Percentiles rank a stretch among this genome's conserved stretches.
Conservation (phyloP, 2,888 invertebrate species). For the Stenodera caucasica region DNA sequence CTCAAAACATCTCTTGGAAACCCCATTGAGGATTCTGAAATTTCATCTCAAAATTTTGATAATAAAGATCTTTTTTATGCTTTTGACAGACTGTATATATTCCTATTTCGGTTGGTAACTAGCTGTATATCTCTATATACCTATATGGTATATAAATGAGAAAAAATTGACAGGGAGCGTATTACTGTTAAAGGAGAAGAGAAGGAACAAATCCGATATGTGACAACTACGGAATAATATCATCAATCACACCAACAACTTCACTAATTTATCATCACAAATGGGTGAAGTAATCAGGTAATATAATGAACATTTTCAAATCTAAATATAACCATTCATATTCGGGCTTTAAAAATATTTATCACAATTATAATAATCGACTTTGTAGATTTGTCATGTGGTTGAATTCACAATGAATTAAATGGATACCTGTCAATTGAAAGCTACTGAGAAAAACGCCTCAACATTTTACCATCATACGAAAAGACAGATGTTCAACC, state of each 20-base stretch:
- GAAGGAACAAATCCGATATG: constrained; percentile 12
- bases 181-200: not conserved
- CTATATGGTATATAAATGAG: not conserved
- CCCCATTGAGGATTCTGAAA: too few species aligned
- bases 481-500: not conserved
- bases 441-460: not conserved
- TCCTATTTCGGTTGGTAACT: too few species aligned
- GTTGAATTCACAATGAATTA: not conserved
- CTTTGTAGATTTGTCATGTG: constrained; percentile 2
- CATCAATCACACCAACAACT: constrained; percentile 23
- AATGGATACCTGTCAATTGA: constrained; percentile 3
- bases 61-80: too few species aligned
- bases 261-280: constrained; percentile 21
- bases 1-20: too few species aligned
- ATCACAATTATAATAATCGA: constrained; percentile 8
- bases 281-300: constrained; percentile 8
- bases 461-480: not conserved
- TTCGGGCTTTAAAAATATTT: not conserved
- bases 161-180: not conserved
- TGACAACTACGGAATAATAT: constrained; percentile 19
- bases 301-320: constrained; percentile 6
- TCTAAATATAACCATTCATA: not conserved
- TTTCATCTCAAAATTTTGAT: too few species aligned
- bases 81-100: too few species aligned
- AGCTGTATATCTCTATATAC: too few species aligned